Evolutionary conservation across 2,113 vertebrate species (phyloP).

Genomic region (Chaenocephalus aceratus): DNA sequence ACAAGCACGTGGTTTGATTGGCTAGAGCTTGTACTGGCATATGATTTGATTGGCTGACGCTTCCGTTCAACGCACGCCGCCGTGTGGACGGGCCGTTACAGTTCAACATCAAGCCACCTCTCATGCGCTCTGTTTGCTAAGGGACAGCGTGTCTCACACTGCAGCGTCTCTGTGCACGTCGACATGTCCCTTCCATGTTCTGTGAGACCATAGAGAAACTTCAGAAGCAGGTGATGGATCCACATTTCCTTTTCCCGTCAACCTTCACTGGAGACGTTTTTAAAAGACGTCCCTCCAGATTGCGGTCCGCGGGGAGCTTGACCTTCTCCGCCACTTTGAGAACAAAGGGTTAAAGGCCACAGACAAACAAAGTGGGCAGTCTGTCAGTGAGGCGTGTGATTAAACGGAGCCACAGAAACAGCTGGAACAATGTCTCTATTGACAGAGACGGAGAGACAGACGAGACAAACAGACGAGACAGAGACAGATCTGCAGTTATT

Average conservation of each 20-base stretch:
- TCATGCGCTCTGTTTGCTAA: background rate
- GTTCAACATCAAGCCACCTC: background rate
- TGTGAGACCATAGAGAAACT: background rate
- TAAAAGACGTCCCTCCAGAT: background rate
- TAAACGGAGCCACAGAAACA: conserved; percentile 44
- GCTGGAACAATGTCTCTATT: conserved; percentile 69
- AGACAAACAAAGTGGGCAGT: conserved; percentile 59
- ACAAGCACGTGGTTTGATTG: too few species aligned
- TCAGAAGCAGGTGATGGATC: background rate
- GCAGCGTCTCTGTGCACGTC: too few species aligned
- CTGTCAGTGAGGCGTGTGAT: conserved; percentile 49
- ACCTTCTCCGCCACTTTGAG: conserved; percentile 47
- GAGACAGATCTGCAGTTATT: conserved; percentile 52
- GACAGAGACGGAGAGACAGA: conserved; percentile 43
- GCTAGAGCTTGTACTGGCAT: too few species aligned
- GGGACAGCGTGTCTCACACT: background rate
- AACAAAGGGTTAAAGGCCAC: conserved; percentile 70
- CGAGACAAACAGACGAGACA: conserved; percentile 18
- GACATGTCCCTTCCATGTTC: background rate
- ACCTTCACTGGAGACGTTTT: conserved; percentile 5
- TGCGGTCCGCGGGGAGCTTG: conserved; percentile 27
- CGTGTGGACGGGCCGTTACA: background rate
- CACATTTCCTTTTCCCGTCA: background rate
- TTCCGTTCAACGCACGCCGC: too few species aligned
- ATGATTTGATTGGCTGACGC: too few species aligned